A percentile compares a stretch with the other conserved stretches of the same genome.
phyloP scores from a whole-genome alignment of 2,888 invertebrate species.

The Drosophila stalkeri region DNA sequence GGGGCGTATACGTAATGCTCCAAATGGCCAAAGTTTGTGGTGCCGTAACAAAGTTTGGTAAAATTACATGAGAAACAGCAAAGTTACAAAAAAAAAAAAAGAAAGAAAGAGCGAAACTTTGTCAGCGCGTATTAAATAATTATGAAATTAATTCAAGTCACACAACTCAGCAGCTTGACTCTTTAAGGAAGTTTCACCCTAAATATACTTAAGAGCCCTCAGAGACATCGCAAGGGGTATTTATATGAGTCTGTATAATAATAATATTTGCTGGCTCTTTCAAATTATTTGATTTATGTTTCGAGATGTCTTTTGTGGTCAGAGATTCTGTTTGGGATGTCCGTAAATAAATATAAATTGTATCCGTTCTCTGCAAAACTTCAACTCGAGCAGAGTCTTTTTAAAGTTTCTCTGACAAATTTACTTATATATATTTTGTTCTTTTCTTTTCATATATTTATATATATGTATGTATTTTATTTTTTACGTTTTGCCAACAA shows the following conservation, averaged over 20 bases:
- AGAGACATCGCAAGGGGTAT: slow-evolving; percentile 1
- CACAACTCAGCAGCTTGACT: slow-evolving; percentile 12
- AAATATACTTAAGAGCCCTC: neutral
- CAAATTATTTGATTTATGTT: slow-evolving; percentile 7
- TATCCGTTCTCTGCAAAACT: neutral
- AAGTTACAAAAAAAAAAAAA: slow-evolving; percentile 23
- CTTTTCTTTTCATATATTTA: neutral
- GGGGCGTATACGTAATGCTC: slow-evolving; percentile 34
- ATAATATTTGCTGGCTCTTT: neutral
- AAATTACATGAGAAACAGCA: slow-evolving; percentile 32
- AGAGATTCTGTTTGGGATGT: neutral
- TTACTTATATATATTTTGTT: neutral
- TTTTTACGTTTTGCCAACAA: neutral
- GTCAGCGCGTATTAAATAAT: slow-evolving; percentile 44
- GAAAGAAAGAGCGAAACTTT: slow-evolving; percentile 23
- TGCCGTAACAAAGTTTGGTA: slow-evolving; percentile 34
- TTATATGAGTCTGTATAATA: neutral
- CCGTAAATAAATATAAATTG: slow-evolving; percentile 4
- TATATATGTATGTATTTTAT: no score
- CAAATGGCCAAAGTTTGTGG: slow-evolving; percentile 27
- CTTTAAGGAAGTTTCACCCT: slow-evolving; percentile 7
- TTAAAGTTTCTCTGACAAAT: slow-evolving; percentile 1
- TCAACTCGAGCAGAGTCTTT: neutral
- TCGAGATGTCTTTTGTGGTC: neutral
- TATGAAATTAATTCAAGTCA: slow-evolving; percentile 29